Evolutionary conservation across 2,113 vertebrate species (phyloP).

Genomic region (Eclectus roratus): DNA sequence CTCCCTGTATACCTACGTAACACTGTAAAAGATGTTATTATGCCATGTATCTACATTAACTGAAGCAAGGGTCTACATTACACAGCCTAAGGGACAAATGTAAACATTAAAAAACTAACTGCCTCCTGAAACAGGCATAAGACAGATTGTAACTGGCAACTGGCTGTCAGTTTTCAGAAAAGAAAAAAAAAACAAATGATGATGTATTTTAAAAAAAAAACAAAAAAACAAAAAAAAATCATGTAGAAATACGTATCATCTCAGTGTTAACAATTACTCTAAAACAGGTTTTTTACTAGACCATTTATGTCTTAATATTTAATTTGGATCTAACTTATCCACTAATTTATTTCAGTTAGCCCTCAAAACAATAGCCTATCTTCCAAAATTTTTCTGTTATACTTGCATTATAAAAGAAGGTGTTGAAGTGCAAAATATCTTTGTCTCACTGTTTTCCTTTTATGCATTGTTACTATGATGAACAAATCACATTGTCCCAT

Average conservation of each 20-base stretch:
- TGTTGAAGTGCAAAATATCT: conserved; percentile 24
- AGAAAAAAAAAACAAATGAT: neutral
- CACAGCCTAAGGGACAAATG: neutral
- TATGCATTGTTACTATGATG: neutral
- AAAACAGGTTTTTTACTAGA: neutral
- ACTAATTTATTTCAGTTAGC: neutral
- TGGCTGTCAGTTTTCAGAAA: neutral
- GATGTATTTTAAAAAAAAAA: neutral
- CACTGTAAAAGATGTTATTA: neutral
- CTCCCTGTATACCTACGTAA: neutral
- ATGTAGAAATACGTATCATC: neutral
- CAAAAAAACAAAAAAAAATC: too few relatives aligned
- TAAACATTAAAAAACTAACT: neutral
- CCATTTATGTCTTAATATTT: neutral
- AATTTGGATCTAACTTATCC: neutral
- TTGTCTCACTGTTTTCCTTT: conserved; percentile 12
- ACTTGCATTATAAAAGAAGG: neutral
- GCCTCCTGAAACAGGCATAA: neutral
- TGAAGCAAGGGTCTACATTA: conserved; percentile 1
- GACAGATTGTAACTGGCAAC: neutral
- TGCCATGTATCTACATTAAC: neutral
- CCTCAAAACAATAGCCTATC: neutral
- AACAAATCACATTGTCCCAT: conserved; percentile 58
- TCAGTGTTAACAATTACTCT: neutral
- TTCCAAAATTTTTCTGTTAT: neutral